These are phyloP conservation scores for Petrophora chlorosata DNA, from an alignment of 2,888 invertebrate species.

Conservation along the genomic window DNA sequence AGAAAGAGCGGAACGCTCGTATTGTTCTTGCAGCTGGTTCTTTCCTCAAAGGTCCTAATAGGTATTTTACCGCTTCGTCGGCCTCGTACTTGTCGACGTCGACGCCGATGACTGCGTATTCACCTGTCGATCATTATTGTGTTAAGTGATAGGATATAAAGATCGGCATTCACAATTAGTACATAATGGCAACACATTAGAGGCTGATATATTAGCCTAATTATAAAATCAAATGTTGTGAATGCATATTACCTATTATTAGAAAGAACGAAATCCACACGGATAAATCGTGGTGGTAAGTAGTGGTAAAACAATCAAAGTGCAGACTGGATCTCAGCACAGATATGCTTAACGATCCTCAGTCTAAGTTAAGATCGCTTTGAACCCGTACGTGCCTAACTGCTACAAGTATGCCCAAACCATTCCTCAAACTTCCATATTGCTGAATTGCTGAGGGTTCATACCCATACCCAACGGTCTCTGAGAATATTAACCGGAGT, in stretches of 20 bases:
- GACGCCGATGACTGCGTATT: constrained; percentile 96
- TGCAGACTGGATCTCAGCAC: no score
- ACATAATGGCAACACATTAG: no score
- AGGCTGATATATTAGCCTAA: no score
- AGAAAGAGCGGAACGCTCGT: constrained; percentile 91
- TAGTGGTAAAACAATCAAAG: no score
- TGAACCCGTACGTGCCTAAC: constrained; percentile 25
- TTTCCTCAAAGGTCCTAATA: constrained; percentile 89
- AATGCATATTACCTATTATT: no score
- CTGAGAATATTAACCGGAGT: not conserved
- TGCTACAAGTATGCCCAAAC: constrained; percentile 16
- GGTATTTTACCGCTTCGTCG: constrained; percentile 90
- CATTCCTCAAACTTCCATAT: constrained; percentile 26
- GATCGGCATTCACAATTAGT: no score
- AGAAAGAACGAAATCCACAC: no score
- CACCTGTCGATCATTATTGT: constrained; percentile 82
- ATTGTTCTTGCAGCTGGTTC: constrained; percentile 84
- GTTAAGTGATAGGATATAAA: constrained; percentile 1
- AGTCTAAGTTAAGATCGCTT: constrained; percentile 16
- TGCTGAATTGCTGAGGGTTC: constrained; percentile 8
- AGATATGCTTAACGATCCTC: not conserved
- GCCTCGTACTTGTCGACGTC: constrained; percentile 94
- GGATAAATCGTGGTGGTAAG: no score
- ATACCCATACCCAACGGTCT: constrained; percentile 6
- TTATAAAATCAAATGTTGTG: no score